Evolutionary conservation across 1,140 invertebrate species (phyloP).

Genomic region (Heliconius congener): DNA sequence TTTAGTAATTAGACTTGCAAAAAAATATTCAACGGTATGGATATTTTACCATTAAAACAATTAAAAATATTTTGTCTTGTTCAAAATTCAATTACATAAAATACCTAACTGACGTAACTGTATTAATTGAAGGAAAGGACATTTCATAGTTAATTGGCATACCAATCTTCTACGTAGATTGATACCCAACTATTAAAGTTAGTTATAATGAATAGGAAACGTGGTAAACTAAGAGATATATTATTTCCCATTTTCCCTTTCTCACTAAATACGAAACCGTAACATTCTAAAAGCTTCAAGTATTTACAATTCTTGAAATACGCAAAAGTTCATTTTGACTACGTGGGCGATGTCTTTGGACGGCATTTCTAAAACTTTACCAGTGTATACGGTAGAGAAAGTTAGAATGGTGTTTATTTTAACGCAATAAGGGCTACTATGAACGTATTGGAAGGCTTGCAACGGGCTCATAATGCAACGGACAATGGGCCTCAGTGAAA

Average conservation of each 20-base stretch:
- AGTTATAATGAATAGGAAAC: neutral
- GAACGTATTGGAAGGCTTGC: constrained; percentile 30
- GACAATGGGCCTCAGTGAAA: constrained; percentile 58
- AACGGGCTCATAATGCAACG: constrained; percentile 44
- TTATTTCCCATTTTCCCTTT: constrained; percentile 31
- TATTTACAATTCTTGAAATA: constrained; percentile 35
- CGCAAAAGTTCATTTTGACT: constrained; percentile 37
- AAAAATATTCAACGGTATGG: too few species aligned
- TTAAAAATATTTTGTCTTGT: neutral
- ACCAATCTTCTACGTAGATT: neutral
- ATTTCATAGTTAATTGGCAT: neutral
- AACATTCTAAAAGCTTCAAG: constrained; percentile 30
- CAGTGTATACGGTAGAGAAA: neutral
- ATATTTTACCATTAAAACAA: neutral
- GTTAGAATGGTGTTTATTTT: constrained; percentile 22
- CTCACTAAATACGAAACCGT: constrained; percentile 24
- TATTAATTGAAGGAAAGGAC: constrained; percentile 6
- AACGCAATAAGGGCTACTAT: constrained; percentile 29
- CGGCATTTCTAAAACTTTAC: constrained; percentile 33
- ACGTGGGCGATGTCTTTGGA: constrained; percentile 46
- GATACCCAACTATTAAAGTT: neutral
- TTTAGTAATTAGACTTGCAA: neutral
- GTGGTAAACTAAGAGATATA: neutral
- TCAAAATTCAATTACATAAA: neutral
- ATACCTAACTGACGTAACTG: neutral